Evolutionary conservation across 1,140 invertebrate genomes (phyloP).

Genomic region (Trichogramma pretiosum): DNA sequence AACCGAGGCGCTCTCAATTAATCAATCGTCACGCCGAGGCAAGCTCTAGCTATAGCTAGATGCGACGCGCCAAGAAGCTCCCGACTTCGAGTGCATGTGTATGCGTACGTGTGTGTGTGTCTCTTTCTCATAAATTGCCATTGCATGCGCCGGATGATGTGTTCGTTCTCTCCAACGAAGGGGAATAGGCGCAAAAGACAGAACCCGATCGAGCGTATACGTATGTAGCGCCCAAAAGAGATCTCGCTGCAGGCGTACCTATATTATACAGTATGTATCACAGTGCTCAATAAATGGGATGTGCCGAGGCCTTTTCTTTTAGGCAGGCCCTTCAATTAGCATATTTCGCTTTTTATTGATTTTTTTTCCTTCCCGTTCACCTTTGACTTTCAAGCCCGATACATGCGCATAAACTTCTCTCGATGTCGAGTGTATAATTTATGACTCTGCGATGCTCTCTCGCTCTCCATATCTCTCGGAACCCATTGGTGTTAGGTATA

Average conservation of each 20-base stretch:
- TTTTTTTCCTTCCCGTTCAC: conserved; percentile 9
- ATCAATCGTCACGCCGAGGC: conserved; percentile 24
- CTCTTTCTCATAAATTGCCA: conserved; percentile 21
- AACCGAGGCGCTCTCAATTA: conserved; percentile 28
- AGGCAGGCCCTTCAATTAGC: conserved; percentile 16
- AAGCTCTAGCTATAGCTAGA: too few species aligned
- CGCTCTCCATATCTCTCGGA: too few species aligned
- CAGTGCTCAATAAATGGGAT: conserved; percentile 16
- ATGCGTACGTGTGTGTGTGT: too few species aligned
- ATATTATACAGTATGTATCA: too few species aligned
- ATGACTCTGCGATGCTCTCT: too few species aligned
- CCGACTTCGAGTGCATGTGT: conserved; percentile 23
- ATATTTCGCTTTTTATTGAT: conserved; percentile 13
- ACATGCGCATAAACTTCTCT: too few species aligned
- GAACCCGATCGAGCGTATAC: conserved; percentile 17
- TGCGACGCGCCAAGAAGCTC: conserved; percentile 22
- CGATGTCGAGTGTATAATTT: too few species aligned
- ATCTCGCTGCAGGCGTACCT: too few species aligned
- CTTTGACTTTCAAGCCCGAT: conserved; percentile 1
- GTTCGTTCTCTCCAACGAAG: too few species aligned
- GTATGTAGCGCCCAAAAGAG: not conserved
- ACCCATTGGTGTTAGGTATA: too few species aligned
- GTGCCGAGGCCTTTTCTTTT: conserved; percentile 13
- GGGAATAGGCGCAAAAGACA: conserved; percentile 7
- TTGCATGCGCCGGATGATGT: conserved; percentile 16